Evolutionary conservation across 2,113 vertebrate species (phyloP).

Genomic region (Stomatorhinus ivindoensis): DNA sequence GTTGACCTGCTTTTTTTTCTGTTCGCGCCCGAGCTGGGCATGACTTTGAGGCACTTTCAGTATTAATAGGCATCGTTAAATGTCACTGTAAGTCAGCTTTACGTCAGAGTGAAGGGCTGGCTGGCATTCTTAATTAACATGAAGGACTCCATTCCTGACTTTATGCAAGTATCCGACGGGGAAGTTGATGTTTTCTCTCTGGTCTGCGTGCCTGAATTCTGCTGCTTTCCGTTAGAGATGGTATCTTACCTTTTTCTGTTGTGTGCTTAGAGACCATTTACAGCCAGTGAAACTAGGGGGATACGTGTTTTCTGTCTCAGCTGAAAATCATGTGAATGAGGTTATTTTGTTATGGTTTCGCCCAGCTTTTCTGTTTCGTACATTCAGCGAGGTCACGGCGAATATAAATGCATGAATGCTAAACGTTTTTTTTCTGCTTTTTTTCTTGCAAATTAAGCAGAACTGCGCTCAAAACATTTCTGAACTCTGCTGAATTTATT

Average conservation of each 20-base stretch:
- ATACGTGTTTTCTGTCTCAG: not conserved
- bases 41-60: not conserved
- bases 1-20: not conserved
- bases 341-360: not conserved
- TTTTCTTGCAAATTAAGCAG: slow-evolving; percentile 5
- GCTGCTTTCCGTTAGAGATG: not conserved
- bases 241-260: not conserved
- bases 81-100: slow-evolving; percentile 42
- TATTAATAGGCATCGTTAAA: slow-evolving; percentile 42
- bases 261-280: not conserved
- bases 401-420: slow-evolving; percentile 3
- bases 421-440: not conserved
- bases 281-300: not conserved
- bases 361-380: not conserved
- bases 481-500: not conserved
- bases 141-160: not conserved
- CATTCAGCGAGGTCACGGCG: not conserved
- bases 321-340: not conserved
- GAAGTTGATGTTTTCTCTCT: not conserved
- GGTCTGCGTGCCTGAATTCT: not conserved
- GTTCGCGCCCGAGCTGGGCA: not conserved
- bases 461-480: not conserved
- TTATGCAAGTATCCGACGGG: not conserved
- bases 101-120: not conserved
- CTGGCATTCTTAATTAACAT: not conserved